A percentile compares a stretch with the other conserved stretches of the same genome.
Evolutionary conservation across 2,797 vertebrate genomes (phyloP).

Genomic region (Nannoperca obscura): DNA sequence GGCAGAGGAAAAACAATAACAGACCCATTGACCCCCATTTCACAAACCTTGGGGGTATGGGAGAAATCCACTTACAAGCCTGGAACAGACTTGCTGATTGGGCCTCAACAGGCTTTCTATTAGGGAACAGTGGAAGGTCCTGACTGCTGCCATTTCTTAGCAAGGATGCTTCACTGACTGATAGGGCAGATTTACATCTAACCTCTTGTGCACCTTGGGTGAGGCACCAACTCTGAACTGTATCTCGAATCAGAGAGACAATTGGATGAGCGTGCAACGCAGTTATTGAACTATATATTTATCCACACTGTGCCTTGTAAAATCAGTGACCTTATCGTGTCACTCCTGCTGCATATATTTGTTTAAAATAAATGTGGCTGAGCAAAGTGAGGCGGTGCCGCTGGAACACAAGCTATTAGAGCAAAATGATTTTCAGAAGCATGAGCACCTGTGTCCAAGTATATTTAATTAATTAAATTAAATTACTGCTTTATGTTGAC

Average conservation of each 20-base stretch:
- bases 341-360: constrained; percentile 39
- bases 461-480: constrained; percentile 30
- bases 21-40: constrained; percentile 83
- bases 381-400: neutral
- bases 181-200: constrained; percentile 68
- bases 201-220: constrained; percentile 32
- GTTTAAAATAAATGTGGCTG: constrained; percentile 10
- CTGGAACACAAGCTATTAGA: constrained; percentile 54
- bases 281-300: constrained; percentile 55
- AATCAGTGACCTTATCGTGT: constrained; percentile 51
- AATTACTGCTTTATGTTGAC: constrained; percentile 41
- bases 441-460: constrained; percentile 47
- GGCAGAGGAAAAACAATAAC: constrained; percentile 81
- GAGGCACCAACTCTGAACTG: constrained; percentile 30
- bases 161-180: constrained; percentile 38
- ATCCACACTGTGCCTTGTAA: constrained; percentile 46
- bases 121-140: constrained; percentile 63
- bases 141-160: constrained; percentile 63
- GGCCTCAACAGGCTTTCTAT: constrained; percentile 70
- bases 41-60: constrained; percentile 76
- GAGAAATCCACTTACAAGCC: constrained; percentile 77
- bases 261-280: constrained; percentile 43
- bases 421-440: constrained; percentile 52
- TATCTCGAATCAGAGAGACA: constrained; percentile 49
- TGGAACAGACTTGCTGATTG: constrained; percentile 75